These are phyloP conservation scores for Magallana gigas DNA, from an alignment of 1,140 invertebrate genomes.

Conservation along the genomic window DNA sequence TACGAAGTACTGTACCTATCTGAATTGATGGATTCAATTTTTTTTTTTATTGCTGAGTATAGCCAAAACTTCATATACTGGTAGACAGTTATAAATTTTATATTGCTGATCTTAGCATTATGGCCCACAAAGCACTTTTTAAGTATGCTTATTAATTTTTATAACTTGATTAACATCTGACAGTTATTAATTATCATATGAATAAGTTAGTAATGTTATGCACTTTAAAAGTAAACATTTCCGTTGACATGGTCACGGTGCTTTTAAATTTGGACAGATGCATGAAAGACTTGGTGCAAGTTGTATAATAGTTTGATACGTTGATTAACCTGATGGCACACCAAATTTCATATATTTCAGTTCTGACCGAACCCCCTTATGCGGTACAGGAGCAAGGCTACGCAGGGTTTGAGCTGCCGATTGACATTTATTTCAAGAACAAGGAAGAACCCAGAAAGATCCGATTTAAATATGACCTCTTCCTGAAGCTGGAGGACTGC, in stretches of 20 bases:
- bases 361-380: slow-evolving; percentile 92
- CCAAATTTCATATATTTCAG: slow-evolving; percentile 66
- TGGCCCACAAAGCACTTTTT: background rate
- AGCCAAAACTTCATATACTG: too few species aligned
- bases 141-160: background rate
- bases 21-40: too few species aligned
- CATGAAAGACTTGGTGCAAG: background rate
- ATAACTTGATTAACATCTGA: background rate
- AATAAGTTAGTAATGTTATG: background rate
- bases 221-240: background rate
- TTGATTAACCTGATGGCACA: too few species aligned
- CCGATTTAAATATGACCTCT: slow-evolving; percentile 91
- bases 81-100: too few species aligned
- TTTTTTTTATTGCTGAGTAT: too few species aligned
- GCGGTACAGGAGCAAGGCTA: slow-evolving; percentile 94
- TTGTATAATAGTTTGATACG: background rate
- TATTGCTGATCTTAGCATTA: too few species aligned
- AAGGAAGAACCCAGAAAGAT: slow-evolving; percentile 95
- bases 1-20: too few species aligned
- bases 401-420: slow-evolving; percentile 93
- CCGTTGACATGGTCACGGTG: too few species aligned
- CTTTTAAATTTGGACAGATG: background rate
- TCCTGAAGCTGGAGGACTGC: slow-evolving; percentile 85
- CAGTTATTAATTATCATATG: background rate
- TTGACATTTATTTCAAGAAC: slow-evolving; percentile 94